Conservation (phyloP, 2,113 vertebrate genomes). For the Ceuthmochares aereus region DNA sequence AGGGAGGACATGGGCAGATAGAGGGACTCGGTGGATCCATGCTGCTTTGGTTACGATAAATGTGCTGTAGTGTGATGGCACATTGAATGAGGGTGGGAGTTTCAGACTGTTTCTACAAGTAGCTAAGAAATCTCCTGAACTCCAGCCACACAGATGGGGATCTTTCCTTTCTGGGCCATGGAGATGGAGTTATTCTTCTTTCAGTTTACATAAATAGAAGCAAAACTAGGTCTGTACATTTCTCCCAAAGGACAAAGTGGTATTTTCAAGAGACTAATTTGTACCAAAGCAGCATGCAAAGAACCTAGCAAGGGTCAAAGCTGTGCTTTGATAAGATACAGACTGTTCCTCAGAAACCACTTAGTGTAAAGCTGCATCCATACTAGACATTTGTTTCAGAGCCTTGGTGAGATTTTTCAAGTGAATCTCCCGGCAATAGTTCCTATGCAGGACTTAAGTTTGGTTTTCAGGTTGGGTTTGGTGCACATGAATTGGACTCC, state of each 20-base stretch:
- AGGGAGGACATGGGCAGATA: neutral
- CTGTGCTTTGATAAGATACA: neutral
- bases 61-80: neutral
- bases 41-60: neutral
- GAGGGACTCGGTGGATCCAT: neutral
- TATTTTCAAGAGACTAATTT: neutral
- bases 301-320: neutral
- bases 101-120: neutral
- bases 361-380: neutral
- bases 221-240: neutral
- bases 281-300: neutral
- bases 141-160: neutral
- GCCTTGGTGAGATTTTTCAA: neutral
- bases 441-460: neutral
- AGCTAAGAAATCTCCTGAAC: neutral
- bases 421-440: neutral
- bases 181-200: neutral
- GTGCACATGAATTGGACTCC: neutral
- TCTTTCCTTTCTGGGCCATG: neutral
- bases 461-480: neutral
- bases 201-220: neutral
- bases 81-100: neutral
- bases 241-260: neutral
- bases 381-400: neutral
- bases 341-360: neutral